Base-by-base conservation (phyloP, 2,888 invertebrate species). In the Agrotis exclamationis region DNA sequence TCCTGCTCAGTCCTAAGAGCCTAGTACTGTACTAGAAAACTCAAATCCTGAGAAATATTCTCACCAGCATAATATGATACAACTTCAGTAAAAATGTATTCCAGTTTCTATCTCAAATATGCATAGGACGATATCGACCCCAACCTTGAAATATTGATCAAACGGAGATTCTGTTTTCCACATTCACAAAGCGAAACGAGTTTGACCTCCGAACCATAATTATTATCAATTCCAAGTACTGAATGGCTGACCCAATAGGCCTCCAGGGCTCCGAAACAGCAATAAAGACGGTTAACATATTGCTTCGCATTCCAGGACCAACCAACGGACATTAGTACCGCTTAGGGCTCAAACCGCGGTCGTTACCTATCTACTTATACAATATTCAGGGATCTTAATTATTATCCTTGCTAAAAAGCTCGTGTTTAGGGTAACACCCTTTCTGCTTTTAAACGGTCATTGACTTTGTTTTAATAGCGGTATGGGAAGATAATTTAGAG, bases 211-310 rank as follows among this genome's bases (percentile, higher is more conserved):
- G 47, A 28, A 54, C 58, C 22, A 44, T 33, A 54, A 73, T 66
- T 44, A 59, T 63, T 63, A 80, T 47, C 20, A 69, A 62, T 75
- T 24, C 47, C 14, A 48, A 62, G 48, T 44, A 62, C 67, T 13
- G 45, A 71, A 68, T 59, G 28, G 47, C 20, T 22, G 33, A 33
- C 50, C 22, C 51, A 71, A 76, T 56, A 63, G 65, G 58, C 58
- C 71, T 51, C 51, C 20, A 59, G 48, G 45, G 77, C 28, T 65
- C 50, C 60, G 71, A 60, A 68, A 53, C 51, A 57, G 78, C 71
- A 51, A 80, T 76, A 67, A 75, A 68, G 54, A 48, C 77, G 48
- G 47, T 68, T 62, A 81, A 80, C 71, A 51, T 68, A 81, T 81
- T 53, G 50, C 48, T 51, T 44, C 28, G 45, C 67, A 65, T 76